phyloP scores from a whole-genome alignment of 2,113 vertebrate species.

The Orthonyx spaldingii region DNA sequence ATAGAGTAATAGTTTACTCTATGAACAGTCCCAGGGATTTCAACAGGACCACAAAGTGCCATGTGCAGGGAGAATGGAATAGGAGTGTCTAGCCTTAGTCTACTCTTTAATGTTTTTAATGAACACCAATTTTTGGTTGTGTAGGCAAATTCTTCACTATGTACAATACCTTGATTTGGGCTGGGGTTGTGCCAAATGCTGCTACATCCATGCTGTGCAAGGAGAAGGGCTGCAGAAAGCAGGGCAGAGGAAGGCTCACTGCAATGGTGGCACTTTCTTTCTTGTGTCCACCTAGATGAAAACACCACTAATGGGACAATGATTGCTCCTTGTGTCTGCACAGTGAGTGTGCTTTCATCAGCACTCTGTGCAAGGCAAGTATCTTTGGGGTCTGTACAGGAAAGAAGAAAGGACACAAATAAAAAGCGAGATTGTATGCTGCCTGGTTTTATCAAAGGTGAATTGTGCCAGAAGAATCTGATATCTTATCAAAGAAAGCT shows the following conservation, averaged over 20 bases:
- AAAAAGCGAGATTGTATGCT: background rate
- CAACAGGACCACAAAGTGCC: background rate
- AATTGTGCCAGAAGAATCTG: conserved; percentile 35
- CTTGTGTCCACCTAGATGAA: background rate
- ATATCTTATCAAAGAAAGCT: conserved; percentile 42
- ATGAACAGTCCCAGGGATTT: background rate
- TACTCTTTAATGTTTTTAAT: background rate
- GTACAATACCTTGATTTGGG: background rate
- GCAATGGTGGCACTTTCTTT: fast-evolving
- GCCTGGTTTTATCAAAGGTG: conserved; percentile 23
- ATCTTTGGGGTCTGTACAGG: background rate
- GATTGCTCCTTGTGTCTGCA: background rate
- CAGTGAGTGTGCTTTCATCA: background rate
- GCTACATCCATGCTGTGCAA: background rate
- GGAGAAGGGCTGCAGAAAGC: background rate
- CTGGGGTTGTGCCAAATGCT: background rate
- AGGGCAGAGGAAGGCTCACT: background rate
- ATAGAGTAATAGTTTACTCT: background rate
- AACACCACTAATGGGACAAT: background rate
- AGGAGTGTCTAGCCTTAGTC: background rate
- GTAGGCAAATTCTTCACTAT: background rate
- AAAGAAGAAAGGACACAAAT: background rate
- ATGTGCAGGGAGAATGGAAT: background rate
- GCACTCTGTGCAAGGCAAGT: background rate
- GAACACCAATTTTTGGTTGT: background rate